phyloP scores from a whole-genome alignment of 2,888 invertebrate species.

The Tridacna crocea region DNA sequence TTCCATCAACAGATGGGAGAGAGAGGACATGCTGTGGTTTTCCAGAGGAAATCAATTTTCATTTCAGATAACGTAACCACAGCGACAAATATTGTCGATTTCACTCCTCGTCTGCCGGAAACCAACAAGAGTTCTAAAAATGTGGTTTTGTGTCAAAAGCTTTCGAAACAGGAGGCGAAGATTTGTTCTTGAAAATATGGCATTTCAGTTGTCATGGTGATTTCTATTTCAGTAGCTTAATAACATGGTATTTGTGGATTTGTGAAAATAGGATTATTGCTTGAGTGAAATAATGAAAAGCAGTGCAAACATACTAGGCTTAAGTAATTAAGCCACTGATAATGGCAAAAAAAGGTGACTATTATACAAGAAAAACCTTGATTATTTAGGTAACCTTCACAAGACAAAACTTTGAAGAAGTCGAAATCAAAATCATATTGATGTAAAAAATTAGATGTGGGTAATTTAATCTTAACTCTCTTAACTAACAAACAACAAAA shows the following conservation, averaged over 20 bases:
- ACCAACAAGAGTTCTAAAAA: slow-evolving; percentile 57
- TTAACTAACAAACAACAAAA: no score
- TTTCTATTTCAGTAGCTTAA: slow-evolving; percentile 22
- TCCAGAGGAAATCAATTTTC: slow-evolving; percentile 58
- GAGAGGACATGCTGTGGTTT: slow-evolving; percentile 23
- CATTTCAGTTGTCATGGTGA: slow-evolving; percentile 46
- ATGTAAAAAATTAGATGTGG: neutral
- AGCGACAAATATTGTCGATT: slow-evolving; percentile 58
- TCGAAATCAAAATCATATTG: neutral
- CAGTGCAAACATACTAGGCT: slow-evolving; percentile 53
- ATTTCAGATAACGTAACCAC: slow-evolving; percentile 62
- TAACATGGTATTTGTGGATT: slow-evolving; percentile 33
- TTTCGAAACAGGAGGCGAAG: slow-evolving; percentile 47
- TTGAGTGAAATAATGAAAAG: slow-evolving; percentile 58
- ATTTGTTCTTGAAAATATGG: slow-evolving; percentile 48
- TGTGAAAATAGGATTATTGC: slow-evolving; percentile 44
- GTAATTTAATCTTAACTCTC: neutral
- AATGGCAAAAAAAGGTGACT: slow-evolving; percentile 3
- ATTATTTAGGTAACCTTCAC: neutral
- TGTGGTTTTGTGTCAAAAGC: slow-evolving; percentile 60
- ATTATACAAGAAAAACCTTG: neutral
- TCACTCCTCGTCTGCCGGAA: slow-evolving; percentile 53
- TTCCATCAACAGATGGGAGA: slow-evolving; percentile 55
- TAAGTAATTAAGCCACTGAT: slow-evolving; percentile 41
- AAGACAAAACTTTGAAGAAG: no score